Evolutionary conservation across 1,140 invertebrate species (phyloP).

Genomic region (Asbolus verrucosus): DNA sequence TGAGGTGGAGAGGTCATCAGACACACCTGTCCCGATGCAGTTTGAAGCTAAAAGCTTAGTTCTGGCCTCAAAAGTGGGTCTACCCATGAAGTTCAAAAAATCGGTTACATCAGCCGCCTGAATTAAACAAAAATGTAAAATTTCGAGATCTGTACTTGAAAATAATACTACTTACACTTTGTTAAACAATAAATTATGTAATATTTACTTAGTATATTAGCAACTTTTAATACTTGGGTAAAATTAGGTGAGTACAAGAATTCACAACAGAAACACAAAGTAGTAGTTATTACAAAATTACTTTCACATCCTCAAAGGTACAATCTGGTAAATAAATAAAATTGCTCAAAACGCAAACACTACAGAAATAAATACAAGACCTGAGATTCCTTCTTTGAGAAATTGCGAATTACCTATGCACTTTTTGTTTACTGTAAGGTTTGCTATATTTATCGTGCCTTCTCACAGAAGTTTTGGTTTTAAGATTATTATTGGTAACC

Average conservation of each 20-base stretch:
- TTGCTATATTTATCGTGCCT: constrained; percentile 43
- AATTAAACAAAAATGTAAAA: background rate
- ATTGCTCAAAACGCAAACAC: background rate
- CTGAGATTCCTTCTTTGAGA: constrained; percentile 11
- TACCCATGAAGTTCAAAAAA: constrained; percentile 46
- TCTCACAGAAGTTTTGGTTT: constrained; percentile 18
- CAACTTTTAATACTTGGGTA: background rate
- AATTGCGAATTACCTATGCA: constrained; percentile 35
- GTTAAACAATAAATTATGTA: constrained; percentile 9
- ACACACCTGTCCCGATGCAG: constrained; percentile 43
- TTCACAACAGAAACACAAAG: too few relatives aligned
- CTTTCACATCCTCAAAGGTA: too few relatives aligned
- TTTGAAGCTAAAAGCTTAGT: constrained; percentile 45
- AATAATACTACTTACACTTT: background rate
- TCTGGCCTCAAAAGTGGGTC: constrained; percentile 33
- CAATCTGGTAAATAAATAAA: too few relatives aligned
- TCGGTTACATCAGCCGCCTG: background rate
- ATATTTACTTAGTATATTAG: background rate
- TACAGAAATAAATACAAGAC: constrained; percentile 1
- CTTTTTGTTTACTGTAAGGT: constrained; percentile 45
- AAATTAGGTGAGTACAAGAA: too few relatives aligned
- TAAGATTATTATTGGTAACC: constrained; percentile 34
- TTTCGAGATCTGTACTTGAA: constrained; percentile 12
- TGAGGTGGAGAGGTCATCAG: constrained; percentile 23
- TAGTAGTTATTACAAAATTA: too few relatives aligned